phyloP scores from a whole-genome alignment of 2,888 invertebrate species.

The Pandemis corylana region DNA sequence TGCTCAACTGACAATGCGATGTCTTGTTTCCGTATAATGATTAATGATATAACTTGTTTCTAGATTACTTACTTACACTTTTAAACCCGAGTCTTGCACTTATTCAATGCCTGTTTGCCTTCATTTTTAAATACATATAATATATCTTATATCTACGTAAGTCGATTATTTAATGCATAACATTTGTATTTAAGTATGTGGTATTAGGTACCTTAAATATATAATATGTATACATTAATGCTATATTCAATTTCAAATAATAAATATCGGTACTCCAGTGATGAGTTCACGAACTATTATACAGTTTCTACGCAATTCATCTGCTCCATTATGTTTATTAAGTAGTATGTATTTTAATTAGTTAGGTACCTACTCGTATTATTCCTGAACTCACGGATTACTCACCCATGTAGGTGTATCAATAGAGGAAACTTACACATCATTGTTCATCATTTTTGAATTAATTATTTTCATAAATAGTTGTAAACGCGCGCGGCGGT shows the following conservation, averaged over 20 bases:
- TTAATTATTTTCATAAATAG: not conserved
- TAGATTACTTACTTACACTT: not conserved
- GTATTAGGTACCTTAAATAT: slow-evolving; percentile 11
- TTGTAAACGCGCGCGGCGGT: not conserved
- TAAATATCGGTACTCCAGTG: slow-evolving; percentile 32
- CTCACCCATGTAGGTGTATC: not conserved
- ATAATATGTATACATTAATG: slow-evolving; percentile 33
- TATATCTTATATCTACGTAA: slow-evolving; percentile 15
- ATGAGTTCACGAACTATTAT: slow-evolving; percentile 18
- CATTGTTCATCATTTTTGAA: not conserved
- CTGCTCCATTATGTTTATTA: slow-evolving; percentile 8
- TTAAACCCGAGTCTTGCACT: not conserved
- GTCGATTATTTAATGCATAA: slow-evolving; percentile 29
- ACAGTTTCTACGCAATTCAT: slow-evolving; percentile 15
- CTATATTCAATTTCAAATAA: slow-evolving; percentile 30
- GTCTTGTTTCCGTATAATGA: not conserved
- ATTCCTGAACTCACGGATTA: not conserved
- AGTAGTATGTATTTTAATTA: slow-evolving; percentile 2
- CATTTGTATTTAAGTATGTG: slow-evolving; percentile 16
- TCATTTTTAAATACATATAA: not conserved
- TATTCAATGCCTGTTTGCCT: not conserved
- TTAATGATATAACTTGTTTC: not conserved
- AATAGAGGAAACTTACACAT: not conserved
- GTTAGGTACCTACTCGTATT: not conserved
- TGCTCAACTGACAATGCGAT: not conserved